Evolutionary conservation across 2,888 invertebrate genomes (phyloP), one percentile per base, ranked within the genome.

Genomic region (Mesodorylaimus sp.): DNA sequence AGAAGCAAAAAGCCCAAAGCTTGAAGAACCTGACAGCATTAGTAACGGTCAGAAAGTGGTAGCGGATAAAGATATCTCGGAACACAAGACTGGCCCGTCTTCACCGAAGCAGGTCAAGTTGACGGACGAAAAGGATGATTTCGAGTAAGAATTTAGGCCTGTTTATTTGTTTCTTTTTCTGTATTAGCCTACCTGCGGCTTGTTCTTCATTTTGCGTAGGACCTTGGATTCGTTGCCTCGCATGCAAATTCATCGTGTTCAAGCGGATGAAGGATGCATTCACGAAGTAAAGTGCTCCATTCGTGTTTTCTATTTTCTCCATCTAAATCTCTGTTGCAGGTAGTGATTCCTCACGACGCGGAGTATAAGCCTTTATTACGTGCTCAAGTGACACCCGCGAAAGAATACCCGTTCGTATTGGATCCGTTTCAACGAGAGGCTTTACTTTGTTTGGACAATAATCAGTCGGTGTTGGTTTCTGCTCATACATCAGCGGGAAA

Each of bases 401-500:
- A 89, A 67, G 81, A 81, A 53, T 99, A 93, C 67, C 79, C 81
- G 53, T 99, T 99, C 63, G 80, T 83, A 50, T 73, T 99, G 52
- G 97, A 99, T 77, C 83, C 93, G 0, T 99, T 99, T 70, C 97
- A 99, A 67, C 87, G 85, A 61, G 88, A 93, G 69, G 91, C 95
- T 1, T 83, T 95, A 55, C 70, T 83, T 47, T 99, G 97, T 66
- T 81, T 99, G 59, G 93, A 97, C 65, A 97, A 97, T 68, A 80
- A 86, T 64, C 93, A 97, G 66, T 93, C 93, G 10, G 97, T 99
- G 3, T 74, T 99, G 41, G 95, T 99, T 1, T 95, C 97, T 1
- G 97, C 97, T 5, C 97, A 99, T 66, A 99, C 97, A 1, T 97
- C 95, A 2, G 95, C 97, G 43, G 97, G 97, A 47, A 97, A 99